Evolutionary conservation across 2,113 vertebrate genomes (phyloP).

Genomic region (Neogobius melanostomus): DNA sequence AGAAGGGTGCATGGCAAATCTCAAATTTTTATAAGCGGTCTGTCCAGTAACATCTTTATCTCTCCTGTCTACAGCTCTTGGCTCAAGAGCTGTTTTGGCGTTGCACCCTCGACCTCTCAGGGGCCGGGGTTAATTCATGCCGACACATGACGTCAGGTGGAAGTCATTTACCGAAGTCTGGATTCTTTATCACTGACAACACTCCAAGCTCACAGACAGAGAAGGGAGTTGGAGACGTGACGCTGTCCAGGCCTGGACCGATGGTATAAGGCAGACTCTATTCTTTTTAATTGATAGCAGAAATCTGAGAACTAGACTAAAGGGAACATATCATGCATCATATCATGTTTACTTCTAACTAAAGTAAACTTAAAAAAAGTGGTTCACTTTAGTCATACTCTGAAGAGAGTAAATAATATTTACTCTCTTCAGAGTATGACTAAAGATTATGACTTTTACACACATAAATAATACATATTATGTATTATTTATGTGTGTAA

Average conservation of each 20-base stretch:
- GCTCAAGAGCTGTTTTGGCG: constrained; percentile 20
- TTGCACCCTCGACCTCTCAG: constrained; percentile 19
- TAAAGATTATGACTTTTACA: too few relatives aligned
- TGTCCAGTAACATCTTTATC: constrained; percentile 31
- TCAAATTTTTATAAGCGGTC: constrained; percentile 1
- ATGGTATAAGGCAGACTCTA: constrained; percentile 3
- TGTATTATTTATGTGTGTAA: too few relatives aligned
- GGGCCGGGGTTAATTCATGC: constrained; percentile 49
- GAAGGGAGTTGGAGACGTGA: constrained; percentile 36
- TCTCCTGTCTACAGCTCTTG: constrained; percentile 29
- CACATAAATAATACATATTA: too few relatives aligned
- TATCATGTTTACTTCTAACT: too few relatives aligned
- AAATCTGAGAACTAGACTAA: not conserved
- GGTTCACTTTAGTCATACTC: too few relatives aligned
- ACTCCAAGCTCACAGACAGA: constrained; percentile 7
- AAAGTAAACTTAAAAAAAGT: too few relatives aligned
- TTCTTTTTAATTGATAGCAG: not conserved
- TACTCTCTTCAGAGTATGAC: too few relatives aligned
- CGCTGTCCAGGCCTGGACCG: constrained; percentile 32
- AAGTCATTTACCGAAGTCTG: constrained; percentile 48
- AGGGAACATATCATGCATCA: too few relatives aligned
- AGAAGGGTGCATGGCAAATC: not conserved
- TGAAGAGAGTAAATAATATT: too few relatives aligned
- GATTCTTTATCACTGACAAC: constrained; percentile 54
- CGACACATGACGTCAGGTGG: constrained; percentile 56